Evolutionary conservation across 1,140 invertebrate genomes (phyloP), one percentile per base, ranked within the genome.

Genomic region (Psilanteris sp.): DNA sequence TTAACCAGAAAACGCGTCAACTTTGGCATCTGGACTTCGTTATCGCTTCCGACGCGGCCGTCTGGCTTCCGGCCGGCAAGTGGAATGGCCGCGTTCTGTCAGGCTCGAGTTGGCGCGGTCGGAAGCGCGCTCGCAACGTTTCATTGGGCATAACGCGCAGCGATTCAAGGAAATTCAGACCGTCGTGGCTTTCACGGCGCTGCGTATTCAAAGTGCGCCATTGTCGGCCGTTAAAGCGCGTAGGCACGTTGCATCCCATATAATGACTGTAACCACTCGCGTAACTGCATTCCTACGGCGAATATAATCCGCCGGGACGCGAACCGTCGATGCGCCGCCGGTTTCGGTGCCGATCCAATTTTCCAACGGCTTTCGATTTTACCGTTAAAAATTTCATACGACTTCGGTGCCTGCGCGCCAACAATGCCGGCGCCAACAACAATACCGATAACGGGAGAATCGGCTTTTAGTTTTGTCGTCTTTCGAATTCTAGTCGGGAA

Each of bases 161-260:
- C 54, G 61, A 74, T 68, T 68, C 67, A 46, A 72, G 36, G 66
- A 64, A 61, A 77, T 67, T 62, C 54, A 66, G 71, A 71, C 66
- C 67, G 46, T 32, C 36, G 54, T 55, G 57, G 57, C 66, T 55
- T 71, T 71, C 62, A 61, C 52, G 62, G 62, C 34, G 67, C 59
- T 72, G n/a, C n/a, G 57, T 62, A 67, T 67, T 71, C 73, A 71
- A 77, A 77, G 73, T 67, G 64, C 41, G 70, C 76, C 70, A 78
- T 78, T 78, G 77, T 78, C 74, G 55, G 57, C 67, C 52, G 76
- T 71, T 78, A 67, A 75, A 78, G 77, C 67, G 77, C 77, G 77
- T 78, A 78, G 77, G 77, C 66, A 74, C 66, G 64, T 70, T 74
- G 74, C 76, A 70, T 66, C 48, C 68, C 44, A 54, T n/a, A n/a